Base-by-base conservation (phyloP, 2,113 vertebrate species). In the Grallaria varia region DNA sequence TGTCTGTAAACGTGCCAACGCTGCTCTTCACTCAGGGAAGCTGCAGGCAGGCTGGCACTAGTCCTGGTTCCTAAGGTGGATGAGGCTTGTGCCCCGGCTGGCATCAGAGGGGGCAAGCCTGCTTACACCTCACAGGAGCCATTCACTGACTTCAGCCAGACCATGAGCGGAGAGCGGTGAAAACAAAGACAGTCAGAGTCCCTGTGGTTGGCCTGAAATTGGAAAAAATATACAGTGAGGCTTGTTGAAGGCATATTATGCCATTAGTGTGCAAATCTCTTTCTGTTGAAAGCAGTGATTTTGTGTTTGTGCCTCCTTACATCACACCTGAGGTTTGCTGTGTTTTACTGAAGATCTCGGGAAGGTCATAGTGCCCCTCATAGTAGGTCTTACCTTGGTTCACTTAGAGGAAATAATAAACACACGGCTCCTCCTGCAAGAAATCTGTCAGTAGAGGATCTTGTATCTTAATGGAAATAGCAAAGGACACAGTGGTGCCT, bases 51-150 rank as follows among this genome's bases (percentile, higher is more conserved):
- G 44, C 62, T 62, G 87, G 12, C 3, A 45, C 28, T 45, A 6
- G 28, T 40, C 55, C 42, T 85, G 35, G 10, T 59, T 63, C 45
- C 8, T 49, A 72, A 21, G 2, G 0, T 14, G 27, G 47, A 31
- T 44, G 63, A 42, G 33, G 11, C 49, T 33, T 28, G 18, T 71
- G 62, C 18, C 42, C 42, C 33, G 55, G 30, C 39, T 12, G 14
- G 24, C 2, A 0, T 14, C 13, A 4, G 39, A 68, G 15, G 59
- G 49, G 11, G 55, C 42, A 47, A 5, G 23, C 25, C 24, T 0
- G 0, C 30, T 45, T 30, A 15, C 10, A 31, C 47, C 35, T 62
- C 3, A 1, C 21, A 19, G 42, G 50, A 80, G 45, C 30, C 3
- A 0, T 22, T 64, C 0, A 1, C 35, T 64, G 79, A 9, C 67